A percentile compares a stretch with the other conserved stretches of the same genome.
These are phyloP conservation scores for Dendrocincla tyrannina DNA, from an alignment of 2,797 vertebrate species.

Conservation along the genomic window DNA sequence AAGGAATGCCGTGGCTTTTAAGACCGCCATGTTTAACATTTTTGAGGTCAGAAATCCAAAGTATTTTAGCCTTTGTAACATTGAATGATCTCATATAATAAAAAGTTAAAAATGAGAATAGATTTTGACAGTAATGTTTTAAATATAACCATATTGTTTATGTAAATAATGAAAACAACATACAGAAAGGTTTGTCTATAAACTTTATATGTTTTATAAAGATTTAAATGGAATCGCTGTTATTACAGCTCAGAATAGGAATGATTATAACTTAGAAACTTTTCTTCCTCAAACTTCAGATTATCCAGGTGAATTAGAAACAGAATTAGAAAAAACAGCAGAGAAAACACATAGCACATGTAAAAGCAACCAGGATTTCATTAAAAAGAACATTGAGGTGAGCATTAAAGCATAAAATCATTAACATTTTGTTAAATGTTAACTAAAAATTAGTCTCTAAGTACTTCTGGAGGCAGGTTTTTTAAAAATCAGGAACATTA, in stretches of 20 bases:
- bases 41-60: conserved; percentile 42
- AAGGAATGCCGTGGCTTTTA: conserved; percentile 43
- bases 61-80: conserved; percentile 4
- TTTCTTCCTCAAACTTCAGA: conserved; percentile 55
- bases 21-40: conserved; percentile 23
- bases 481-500: not conserved
- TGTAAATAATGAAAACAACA: not conserved
- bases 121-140: not conserved
- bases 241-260: not conserved
- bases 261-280: not conserved
- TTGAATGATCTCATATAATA: not conserved
- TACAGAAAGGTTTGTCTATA: not conserved
- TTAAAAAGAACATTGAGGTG: conserved; percentile 93
- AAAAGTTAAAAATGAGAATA: not conserved
- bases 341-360: conserved; percentile 30
- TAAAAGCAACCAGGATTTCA: conserved; percentile 83
- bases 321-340: conserved; percentile 34
- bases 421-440: not conserved
- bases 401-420: conserved; percentile 58
- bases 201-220: not conserved
- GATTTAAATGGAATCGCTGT: not conserved
- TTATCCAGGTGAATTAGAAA: conserved; percentile 59
- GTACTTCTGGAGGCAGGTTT: not conserved
- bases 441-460: not conserved
- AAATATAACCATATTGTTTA: not conserved